phyloP scores from a whole-genome alignment of 2,797 vertebrate species.

The Borostomias antarcticus region DNA sequence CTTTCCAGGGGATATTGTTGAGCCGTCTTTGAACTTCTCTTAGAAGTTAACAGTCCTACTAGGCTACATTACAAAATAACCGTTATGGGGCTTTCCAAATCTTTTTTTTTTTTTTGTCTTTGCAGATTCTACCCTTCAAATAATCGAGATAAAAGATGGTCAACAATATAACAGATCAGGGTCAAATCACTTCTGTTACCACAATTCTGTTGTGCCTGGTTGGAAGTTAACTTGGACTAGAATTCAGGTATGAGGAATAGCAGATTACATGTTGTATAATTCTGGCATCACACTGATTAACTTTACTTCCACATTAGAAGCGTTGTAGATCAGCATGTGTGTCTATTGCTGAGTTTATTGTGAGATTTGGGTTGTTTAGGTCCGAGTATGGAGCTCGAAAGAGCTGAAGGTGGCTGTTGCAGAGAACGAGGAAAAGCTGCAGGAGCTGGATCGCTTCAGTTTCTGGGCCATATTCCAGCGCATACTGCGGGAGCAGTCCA shows the following conservation, averaged over 20 bases:
- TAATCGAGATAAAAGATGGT: constrained; percentile 68
- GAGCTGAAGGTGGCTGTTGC: constrained; percentile 86
- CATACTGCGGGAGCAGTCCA: constrained; percentile 84
- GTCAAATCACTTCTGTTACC: constrained; percentile 83
- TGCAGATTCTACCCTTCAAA: constrained; percentile 45
- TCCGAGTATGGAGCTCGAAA: constrained; percentile 84
- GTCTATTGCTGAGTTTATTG: neutral
- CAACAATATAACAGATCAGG: constrained; percentile 10
- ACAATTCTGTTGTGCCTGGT: constrained; percentile 73
- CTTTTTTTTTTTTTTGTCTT: neutral
- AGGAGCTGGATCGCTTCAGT: constrained; percentile 83
- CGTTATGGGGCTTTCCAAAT: too few relatives aligned
- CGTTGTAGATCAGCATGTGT: neutral
- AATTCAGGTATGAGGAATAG: constrained; percentile 78
- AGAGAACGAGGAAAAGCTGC: constrained; percentile 84
- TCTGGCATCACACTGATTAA: neutral
- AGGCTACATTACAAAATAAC: too few relatives aligned
- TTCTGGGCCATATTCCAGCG: constrained; percentile 79
- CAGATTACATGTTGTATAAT: neutral
- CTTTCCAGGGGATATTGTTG: too few relatives aligned
- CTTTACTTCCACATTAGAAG: neutral
- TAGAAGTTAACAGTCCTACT: too few relatives aligned
- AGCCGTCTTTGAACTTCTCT: too few relatives aligned
- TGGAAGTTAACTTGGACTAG: constrained; percentile 93
- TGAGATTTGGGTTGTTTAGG: constrained; percentile 65